Evolutionary conservation across 1,140 invertebrate species (phyloP).

Genomic region (Ceratosolen fusciceps): DNA sequence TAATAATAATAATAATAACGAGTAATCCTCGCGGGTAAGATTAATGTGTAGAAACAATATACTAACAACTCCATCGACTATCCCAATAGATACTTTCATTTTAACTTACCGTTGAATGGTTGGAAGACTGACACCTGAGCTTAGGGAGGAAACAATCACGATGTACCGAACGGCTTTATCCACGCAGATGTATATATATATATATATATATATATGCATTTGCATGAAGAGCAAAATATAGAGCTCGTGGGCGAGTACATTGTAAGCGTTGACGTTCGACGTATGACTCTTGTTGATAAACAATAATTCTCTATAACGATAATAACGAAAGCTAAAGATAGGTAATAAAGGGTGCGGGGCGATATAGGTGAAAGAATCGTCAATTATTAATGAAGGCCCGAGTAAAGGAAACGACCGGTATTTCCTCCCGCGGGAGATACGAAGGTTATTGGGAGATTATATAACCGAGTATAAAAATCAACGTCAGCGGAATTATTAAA

Average conservation of each 20-base stretch:
- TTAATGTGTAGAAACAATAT: neutral
- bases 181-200: too few species aligned
- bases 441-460: neutral
- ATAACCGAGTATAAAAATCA: neutral
- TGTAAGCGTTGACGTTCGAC: too few species aligned
- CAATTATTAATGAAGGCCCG: neutral
- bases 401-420: neutral
- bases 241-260: too few species aligned
- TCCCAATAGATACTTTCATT: neutral
- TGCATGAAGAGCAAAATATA: too few species aligned
- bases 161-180: too few species aligned
- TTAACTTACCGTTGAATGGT: neutral
- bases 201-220: too few species aligned
- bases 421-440: neutral
- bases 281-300: too few species aligned
- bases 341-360: too few species aligned
- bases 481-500: neutral
- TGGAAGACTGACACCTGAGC: neutral
- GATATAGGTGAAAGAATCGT: neutral
- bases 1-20: too few species aligned
- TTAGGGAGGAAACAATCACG: neutral
- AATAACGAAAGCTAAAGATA: too few species aligned
- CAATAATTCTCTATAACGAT: neutral
- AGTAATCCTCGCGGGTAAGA: neutral
- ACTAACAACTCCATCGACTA: neutral